Percentiles rank a stretch among this genome's conserved stretches.
These are phyloP conservation scores for Brachionus rubens DNA, from an alignment of 1,140 invertebrate genomes.

Conservation along the genomic window DNA sequence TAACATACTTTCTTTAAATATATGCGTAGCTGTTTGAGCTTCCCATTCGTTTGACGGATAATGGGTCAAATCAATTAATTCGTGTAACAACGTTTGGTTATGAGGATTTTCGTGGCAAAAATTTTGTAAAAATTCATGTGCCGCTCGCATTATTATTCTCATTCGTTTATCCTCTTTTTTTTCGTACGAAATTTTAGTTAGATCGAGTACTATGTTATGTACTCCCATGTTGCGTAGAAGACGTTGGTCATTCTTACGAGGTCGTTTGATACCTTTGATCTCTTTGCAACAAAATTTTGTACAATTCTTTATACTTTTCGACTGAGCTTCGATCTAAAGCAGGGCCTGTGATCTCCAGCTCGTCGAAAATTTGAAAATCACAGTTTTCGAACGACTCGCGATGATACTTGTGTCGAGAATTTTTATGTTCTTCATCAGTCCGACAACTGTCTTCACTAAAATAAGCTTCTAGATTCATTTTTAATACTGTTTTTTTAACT, in stretches of 20 bases:
- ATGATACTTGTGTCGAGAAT: not conserved
- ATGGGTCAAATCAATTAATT: slow-evolving; percentile 84
- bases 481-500: not conserved
- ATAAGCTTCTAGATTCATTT: not conserved
- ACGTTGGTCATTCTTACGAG: slow-evolving; percentile 86
- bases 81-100: slow-evolving; percentile 94
- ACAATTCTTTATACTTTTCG: slow-evolving; percentile 33
- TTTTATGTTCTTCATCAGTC: not conserved
- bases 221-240: slow-evolving; percentile 92
- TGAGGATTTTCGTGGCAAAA: slow-evolving; percentile 94
- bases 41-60: slow-evolving; percentile 62
- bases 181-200: slow-evolving; percentile 71
- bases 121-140: slow-evolving; percentile 93
- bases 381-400: not conserved
- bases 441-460: not conserved
- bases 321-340: not conserved
- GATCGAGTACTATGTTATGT: slow-evolving; percentile 88
- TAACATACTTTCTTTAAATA: slow-evolving; percentile 89
- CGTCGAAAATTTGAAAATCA: not conserved
- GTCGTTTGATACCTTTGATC: slow-evolving; percentile 63
- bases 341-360: not conserved
- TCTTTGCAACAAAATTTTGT: slow-evolving; percentile 73
- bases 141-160: slow-evolving; percentile 89
- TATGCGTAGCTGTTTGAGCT: slow-evolving; percentile 88
- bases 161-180: slow-evolving; percentile 77